Percentiles rank a stretch among this genome's conserved stretches.
Conservation (phyloP, 2,888 invertebrate genomes). For the Pristionchus mayeri region DNA sequence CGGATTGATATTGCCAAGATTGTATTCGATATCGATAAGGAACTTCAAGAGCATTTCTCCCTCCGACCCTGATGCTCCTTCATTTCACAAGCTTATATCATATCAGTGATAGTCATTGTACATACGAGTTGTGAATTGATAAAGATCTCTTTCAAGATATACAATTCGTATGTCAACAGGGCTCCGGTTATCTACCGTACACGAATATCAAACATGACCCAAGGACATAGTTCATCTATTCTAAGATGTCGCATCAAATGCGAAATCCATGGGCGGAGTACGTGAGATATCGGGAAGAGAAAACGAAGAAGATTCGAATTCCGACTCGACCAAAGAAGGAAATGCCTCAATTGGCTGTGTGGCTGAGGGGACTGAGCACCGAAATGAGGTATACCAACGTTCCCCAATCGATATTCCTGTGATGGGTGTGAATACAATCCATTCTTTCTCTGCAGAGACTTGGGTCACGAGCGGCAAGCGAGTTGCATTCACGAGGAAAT, state of each 20-base stretch:
- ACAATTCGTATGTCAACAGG: not conserved
- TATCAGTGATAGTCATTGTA: not conserved
- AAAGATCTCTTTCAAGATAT: slow-evolving; percentile 3
- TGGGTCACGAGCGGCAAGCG: slow-evolving; percentile 34
- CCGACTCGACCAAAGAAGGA: slow-evolving; percentile 21
- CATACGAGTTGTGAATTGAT: slow-evolving; percentile 1
- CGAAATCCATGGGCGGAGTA: slow-evolving; percentile 31
- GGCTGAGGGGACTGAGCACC: slow-evolving; percentile 22
- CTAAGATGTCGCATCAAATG: slow-evolving; percentile 4
- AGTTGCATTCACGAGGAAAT: slow-evolving; percentile 41
- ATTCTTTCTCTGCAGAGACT: not conserved
- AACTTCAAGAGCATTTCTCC: slow-evolving; percentile 59
- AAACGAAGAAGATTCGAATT: slow-evolving; percentile 41
- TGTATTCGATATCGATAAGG: slow-evolving; percentile 65
- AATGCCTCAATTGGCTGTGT: slow-evolving; percentile 22
- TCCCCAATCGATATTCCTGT: too few relatives aligned
- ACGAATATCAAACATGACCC: not conserved
- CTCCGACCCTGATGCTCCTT: slow-evolving; percentile 49
- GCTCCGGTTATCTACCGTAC: slow-evolving; percentile 29
- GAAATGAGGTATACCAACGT: slow-evolving; percentile 34
- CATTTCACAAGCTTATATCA: too few relatives aligned
- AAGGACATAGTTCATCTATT: too few relatives aligned
- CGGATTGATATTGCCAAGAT: slow-evolving; percentile 63
- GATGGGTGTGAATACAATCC: too few relatives aligned
- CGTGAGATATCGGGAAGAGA: slow-evolving; percentile 26